Base-by-base conservation (phyloP, 2,888 invertebrate species). In the Torymus tubicola region DNA sequence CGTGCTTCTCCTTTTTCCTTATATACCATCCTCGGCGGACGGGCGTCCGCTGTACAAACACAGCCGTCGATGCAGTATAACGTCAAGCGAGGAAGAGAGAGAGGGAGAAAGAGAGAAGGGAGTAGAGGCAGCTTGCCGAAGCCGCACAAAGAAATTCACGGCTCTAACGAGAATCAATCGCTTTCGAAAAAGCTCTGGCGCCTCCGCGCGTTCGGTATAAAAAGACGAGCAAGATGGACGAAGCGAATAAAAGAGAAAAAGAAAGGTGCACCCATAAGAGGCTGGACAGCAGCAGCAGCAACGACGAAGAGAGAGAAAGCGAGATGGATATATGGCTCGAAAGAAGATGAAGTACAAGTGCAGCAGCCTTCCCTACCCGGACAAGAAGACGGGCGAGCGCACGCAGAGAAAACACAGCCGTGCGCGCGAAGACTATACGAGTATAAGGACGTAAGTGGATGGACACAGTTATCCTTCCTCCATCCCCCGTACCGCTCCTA, bases 101-200 rank as follows among this genome's bases (percentile, higher is more conserved):
- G 63, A 61, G 42, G 63, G 2, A 57, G 58, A 50, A 50, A 24
- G n/a, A 52, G 42, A 14, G 57, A 13, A 12, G 16, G 58, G 58
- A 16, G 55, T n/a, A 52, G 16, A 3, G 21, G 50, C 16, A 13
- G 52, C 13, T 11, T 2, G 5, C 52, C 55, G 65, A 72, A 74
- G 67, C 71, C 76, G 68, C 72, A 76, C 73, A 83, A 83, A 82
- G 80, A 80, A 78, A 75, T 81, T 78, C 80, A 76, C 75, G 68
- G 70, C 81, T 83, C 81, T 85, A 85, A 84, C 82, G 83, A 86
- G 84, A 82, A 85, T 84, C 83, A 83, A 85, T 85, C 82, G 82
- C 82, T 85, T 86, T 84, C 83, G 82, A 81, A 65, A 65, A 65
- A 58, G 14, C 42, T 24, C 64, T 31, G 57, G 64, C 14, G 55